Evolutionary conservation across 2,113 vertebrate species (phyloP), one percentile per base, ranked within the genome.

Genomic region (Clarias magur): DNA sequence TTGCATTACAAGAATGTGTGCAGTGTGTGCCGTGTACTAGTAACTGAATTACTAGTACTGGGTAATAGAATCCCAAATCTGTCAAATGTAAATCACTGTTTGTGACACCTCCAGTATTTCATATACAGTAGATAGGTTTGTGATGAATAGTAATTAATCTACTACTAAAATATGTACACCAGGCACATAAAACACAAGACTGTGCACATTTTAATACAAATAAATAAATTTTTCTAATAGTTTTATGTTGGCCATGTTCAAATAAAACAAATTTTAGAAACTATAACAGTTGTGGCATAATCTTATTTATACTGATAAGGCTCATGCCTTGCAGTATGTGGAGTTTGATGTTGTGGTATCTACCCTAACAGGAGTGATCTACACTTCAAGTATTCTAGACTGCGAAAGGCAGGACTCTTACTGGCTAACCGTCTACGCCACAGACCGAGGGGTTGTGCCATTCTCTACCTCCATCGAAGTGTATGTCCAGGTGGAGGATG

Each of bases 401-500:
- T 95, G 96, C 83, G 98, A 99, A 95, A 96, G 95, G 0, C 97
- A 96, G 68, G 94, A 93, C 38, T 97, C 98, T 0, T 99, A 99
- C 85, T 99, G 98, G 98, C 91, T 99, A 72, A 98, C 96, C 0
- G 96, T 99, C 19, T 96, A 96, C 16, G 98, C 98, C 0, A 97
- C 96, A 10, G 98, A 99, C 85, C 95, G 94, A 27, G 98, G 97
- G 1, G 95, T 96, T 0, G 94, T 97, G 17, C 96, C 98, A 0
- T 95, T 97, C 81, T 98, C 97, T 68, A 92, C 96, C 42, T 97
- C 97, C 34, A 95, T 98, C 0, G 97, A 99, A 88, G 96, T 99
- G 92, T 99, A 97, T 91, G 95, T 99, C 80, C 97, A 98, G 93
- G 95, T 99, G 63, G 97, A 99, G 91, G 98, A 99, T 0, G 92